These are phyloP conservation scores for Eurypyga helias DNA, from an alignment of 2,113 vertebrate species.

Conservation along the genomic window DNA sequence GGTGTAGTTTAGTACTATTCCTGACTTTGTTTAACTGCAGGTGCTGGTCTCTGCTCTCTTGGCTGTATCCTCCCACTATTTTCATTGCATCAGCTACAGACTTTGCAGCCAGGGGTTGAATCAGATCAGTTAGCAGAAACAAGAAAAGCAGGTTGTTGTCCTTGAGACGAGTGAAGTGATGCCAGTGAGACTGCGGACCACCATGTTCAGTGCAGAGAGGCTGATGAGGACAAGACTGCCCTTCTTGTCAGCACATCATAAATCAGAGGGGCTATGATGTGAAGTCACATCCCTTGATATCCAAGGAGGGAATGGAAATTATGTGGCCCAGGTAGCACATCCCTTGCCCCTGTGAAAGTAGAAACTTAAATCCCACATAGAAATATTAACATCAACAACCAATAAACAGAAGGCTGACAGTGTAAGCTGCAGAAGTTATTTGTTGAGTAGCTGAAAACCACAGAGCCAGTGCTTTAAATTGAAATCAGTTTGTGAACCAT, in stretches of 20 bases:
- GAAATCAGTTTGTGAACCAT: not conserved
- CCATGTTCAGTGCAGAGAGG: too few species aligned
- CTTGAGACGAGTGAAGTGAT: not conserved
- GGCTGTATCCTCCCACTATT: not conserved
- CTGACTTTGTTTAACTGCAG: not conserved
- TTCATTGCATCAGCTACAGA: not conserved
- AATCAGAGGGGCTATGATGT: not conserved
- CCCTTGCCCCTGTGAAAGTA: not conserved
- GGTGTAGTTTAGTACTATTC: not conserved
- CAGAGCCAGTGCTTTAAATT: not conserved
- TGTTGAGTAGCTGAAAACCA: not conserved
- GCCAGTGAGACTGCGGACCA: not conserved
- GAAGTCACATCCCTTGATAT: not conserved
- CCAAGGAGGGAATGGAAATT: not conserved
- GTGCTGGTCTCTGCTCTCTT: not conserved
- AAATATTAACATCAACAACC: not conserved
- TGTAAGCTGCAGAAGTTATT: not conserved
- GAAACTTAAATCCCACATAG: not conserved
- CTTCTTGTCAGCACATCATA: not conserved
- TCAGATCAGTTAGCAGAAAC: not conserved
- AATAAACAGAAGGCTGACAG: not conserved
- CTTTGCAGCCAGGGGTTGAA: not conserved
- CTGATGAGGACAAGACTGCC: not conserved
- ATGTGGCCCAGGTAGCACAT: too few species aligned
- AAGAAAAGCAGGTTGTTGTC: not conserved